A percentile compares a stretch with the other conserved stretches of the same genome.
These are phyloP conservation scores for Romanogobio albipinnatus DNA, from an alignment of 2,113 vertebrate genomes.

Conservation along the genomic window DNA sequence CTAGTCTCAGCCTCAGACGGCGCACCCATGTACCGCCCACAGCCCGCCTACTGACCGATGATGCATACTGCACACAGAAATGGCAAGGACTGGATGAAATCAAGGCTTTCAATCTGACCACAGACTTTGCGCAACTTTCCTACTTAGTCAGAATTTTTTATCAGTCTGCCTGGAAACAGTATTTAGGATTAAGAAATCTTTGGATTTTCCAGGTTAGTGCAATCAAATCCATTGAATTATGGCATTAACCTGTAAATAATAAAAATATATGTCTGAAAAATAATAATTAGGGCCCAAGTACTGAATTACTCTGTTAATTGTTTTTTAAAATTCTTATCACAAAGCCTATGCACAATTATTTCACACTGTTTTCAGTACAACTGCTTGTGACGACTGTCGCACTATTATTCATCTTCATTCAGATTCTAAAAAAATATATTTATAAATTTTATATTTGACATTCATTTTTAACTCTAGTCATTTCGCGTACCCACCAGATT, in stretches of 20 bases:
- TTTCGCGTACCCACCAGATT: too few relatives aligned
- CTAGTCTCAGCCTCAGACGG: constrained; percentile 10
- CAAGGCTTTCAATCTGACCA: not conserved
- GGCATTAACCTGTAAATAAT: not conserved
- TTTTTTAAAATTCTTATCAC: not conserved
- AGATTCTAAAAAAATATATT: not conserved
- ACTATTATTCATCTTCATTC: not conserved
- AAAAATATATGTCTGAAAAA: too few relatives aligned
- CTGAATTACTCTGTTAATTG: too few relatives aligned
- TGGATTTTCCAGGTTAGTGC: not conserved
- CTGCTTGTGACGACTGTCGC: too few relatives aligned
- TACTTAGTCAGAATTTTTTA: constrained; percentile 1
- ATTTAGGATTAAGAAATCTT: not conserved
- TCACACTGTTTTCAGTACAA: not conserved
- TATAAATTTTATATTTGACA: not conserved
- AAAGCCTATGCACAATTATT: not conserved
- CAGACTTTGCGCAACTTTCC: constrained; percentile 12
- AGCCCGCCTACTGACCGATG: not conserved
- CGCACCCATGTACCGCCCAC: not conserved
- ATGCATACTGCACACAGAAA: not conserved
- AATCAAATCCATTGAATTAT: not conserved
- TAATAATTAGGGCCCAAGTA: not conserved
- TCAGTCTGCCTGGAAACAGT: not conserved
- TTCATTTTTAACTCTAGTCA: not conserved
- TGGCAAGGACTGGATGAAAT: not conserved